Evolutionary conservation across 2,797 vertebrate species (phyloP).

Genomic region (Halcyon leucocephala): DNA sequence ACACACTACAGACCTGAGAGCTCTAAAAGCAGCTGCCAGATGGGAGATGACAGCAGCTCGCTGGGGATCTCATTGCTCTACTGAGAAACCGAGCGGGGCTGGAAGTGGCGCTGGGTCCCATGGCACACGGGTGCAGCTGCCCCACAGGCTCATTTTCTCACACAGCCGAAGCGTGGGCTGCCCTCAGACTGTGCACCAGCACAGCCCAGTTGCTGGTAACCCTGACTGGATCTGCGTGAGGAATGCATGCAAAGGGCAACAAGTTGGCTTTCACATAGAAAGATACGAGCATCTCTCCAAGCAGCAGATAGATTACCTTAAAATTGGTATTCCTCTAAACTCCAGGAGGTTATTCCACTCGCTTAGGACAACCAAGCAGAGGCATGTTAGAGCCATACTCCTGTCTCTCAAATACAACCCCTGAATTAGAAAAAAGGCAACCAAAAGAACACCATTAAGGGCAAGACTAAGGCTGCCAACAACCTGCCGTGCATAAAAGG

Average conservation of each 20-base stretch:
- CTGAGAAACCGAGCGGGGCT: neutral
- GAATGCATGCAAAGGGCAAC: neutral
- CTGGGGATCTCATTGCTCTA: neutral
- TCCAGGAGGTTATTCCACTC: neutral
- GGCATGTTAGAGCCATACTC: neutral
- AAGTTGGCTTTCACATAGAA: neutral
- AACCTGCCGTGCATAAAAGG: neutral
- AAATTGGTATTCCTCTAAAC: neutral
- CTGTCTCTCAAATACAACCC: neutral
- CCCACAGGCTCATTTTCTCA: neutral
- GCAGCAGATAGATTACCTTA: neutral
- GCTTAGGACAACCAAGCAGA: neutral
- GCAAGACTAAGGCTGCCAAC: neutral
- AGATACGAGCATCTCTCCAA: neutral
- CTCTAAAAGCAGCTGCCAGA: neutral
- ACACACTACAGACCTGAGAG: neutral
- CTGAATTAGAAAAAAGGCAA: neutral
- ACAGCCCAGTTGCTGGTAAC: neutral
- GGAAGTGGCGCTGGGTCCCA: neutral
- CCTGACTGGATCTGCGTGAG: neutral
- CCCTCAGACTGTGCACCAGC: neutral
- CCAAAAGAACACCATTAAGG: neutral
- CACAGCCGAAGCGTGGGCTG: neutral
- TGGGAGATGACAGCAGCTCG: neutral
- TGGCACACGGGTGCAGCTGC: fast-evolving